These are phyloP conservation scores for Mionectes macconnelli DNA, from an alignment of 2,113 vertebrate species.

Conservation along the genomic window DNA sequence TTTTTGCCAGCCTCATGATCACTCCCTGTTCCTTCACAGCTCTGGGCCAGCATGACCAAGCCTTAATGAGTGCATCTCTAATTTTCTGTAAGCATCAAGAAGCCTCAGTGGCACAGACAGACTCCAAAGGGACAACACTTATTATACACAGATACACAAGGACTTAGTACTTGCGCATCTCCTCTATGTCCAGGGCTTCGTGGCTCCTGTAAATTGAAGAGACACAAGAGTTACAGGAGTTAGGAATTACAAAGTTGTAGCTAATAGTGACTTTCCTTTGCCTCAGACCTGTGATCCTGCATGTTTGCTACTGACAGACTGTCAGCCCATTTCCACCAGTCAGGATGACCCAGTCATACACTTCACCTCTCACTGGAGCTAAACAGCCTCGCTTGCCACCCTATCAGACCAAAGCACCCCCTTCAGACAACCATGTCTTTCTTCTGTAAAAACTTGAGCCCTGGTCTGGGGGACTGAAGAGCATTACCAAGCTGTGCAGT, in stretches of 20 bases:
- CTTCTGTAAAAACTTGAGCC: background rate
- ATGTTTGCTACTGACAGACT: background rate
- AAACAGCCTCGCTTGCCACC: background rate
- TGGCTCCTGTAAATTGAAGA: background rate
- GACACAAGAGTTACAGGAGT: background rate
- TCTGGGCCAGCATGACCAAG: background rate
- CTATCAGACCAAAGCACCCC: background rate
- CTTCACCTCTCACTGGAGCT: background rate
- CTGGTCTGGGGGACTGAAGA: background rate
- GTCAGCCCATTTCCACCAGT: background rate
- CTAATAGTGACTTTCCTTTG: background rate
- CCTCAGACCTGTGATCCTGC: background rate
- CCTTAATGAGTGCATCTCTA: background rate
- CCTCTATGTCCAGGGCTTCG: background rate
- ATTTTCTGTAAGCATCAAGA: background rate
- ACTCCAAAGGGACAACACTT: background rate
- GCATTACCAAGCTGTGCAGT: rapidly evolving
- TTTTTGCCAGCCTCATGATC: background rate
- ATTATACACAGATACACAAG: background rate
- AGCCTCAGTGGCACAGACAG: background rate
- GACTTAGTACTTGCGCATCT: background rate
- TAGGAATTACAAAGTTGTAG: background rate
- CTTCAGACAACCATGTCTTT: background rate
- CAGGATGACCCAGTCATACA: background rate
- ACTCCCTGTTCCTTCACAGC: background rate